A percentile compares a stretch with the other conserved stretches of the same genome.
These are phyloP conservation scores for Geococcyx californianus DNA, from an alignment of 2,113 vertebrate genomes.

Conservation along the genomic window DNA sequence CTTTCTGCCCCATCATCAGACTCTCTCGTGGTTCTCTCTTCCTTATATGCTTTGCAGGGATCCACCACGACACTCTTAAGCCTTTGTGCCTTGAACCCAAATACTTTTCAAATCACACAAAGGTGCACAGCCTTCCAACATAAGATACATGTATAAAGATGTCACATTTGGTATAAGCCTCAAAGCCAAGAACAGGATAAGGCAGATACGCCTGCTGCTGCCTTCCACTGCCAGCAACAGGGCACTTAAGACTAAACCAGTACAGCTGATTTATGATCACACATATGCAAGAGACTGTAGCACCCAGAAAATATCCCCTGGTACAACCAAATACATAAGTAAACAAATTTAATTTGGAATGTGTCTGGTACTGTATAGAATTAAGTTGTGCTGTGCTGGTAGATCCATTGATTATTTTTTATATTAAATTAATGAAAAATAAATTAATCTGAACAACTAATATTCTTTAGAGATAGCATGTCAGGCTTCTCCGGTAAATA, in stretches of 20 bases:
- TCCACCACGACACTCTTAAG: neutral
- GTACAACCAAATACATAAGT: neutral
- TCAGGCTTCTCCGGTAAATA: neutral
- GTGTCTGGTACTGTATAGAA: fast-evolving
- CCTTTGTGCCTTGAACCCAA: neutral
- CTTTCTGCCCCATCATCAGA: neutral
- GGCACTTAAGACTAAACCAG: neutral
- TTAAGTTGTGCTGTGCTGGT: neutral
- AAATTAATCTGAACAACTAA: neutral
- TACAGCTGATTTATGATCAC: neutral
- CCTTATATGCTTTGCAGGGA: fast-evolving
- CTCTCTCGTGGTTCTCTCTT: neutral
- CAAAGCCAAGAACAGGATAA: neutral
- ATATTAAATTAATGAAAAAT: neutral
- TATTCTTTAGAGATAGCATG: neutral
- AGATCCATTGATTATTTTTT: neutral
- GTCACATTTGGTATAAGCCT: neutral
- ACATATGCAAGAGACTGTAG: neutral
- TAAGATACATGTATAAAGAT: neutral
- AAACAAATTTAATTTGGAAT: neutral
- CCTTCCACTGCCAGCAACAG: neutral
- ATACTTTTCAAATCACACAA: neutral
- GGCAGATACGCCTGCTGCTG: neutral
- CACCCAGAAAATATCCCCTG: neutral
- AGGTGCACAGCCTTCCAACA: neutral